Conservation (phyloP, 2,888 invertebrate species). For the Sminthurides aquaticus region DNA sequence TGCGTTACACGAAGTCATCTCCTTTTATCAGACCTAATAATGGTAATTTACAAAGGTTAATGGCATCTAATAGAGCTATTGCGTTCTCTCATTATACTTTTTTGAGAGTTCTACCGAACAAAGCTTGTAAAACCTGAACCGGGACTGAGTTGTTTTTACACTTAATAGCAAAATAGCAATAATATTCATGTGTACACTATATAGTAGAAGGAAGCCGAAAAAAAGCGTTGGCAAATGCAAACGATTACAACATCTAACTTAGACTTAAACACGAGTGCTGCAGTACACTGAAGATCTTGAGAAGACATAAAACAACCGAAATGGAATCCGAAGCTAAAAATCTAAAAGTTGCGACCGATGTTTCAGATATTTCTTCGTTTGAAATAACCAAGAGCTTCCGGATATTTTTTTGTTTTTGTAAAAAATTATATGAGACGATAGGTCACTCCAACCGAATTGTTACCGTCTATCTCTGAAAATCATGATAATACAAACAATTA, state of each 20-base stretch:
- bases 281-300: no score
- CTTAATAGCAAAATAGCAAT: background rate
- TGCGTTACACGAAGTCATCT: no score
- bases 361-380: background rate
- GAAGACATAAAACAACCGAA: background rate
- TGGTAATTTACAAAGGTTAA: background rate
- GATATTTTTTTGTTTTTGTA: background rate
- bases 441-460: constrained; percentile 13
- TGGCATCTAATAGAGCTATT: background rate
- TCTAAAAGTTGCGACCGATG: constrained; percentile 3
- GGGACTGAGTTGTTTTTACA: background rate
- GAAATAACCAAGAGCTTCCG: background rate
- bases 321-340: background rate
- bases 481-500: no score
- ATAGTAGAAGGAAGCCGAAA: no score
- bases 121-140: background rate
- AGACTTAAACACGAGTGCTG: no score
- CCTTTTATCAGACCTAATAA: background rate
- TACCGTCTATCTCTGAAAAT: constrained; percentile 25
- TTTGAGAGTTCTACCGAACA: background rate
- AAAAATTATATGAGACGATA: background rate
- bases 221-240: background rate
- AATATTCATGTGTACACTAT: no score
- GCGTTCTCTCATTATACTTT: background rate
- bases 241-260: no score